Percentiles rank a stretch among this genome's conserved stretches.
These are phyloP conservation scores for Phaenicophaeus curvirostris DNA, from an alignment of 2,797 vertebrate species.

Conservation along the genomic window DNA sequence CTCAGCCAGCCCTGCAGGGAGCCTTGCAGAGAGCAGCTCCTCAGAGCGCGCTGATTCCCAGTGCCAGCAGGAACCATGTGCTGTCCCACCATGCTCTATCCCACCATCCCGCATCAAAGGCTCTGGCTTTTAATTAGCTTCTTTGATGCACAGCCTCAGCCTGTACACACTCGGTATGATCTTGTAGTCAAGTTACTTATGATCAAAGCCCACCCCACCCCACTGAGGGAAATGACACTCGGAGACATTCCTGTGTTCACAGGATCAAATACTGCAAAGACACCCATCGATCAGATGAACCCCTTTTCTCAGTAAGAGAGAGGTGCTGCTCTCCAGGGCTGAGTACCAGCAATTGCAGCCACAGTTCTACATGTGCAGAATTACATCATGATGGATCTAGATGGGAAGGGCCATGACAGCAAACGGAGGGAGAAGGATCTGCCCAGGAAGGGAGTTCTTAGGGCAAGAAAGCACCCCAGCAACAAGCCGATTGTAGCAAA, in stretches of 20 bases:
- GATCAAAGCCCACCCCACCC: background rate
- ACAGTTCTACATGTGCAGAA: background rate
- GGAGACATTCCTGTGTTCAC: background rate
- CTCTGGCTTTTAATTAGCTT: background rate
- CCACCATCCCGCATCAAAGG: background rate
- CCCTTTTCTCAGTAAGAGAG: background rate
- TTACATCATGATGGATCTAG: background rate
- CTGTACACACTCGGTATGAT: background rate
- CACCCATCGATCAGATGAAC: background rate
- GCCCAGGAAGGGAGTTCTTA: background rate
- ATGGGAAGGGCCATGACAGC: accelerated
- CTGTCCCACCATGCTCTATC: background rate
- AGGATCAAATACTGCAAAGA: background rate
- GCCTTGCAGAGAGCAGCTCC: background rate
- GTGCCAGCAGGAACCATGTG: background rate
- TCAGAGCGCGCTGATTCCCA: background rate
- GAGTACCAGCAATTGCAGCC: background rate
- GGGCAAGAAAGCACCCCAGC: background rate
- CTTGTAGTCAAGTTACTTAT: background rate
- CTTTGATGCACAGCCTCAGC: background rate
- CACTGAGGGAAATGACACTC: background rate
- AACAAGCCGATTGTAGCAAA: background rate
- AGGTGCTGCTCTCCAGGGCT: background rate
- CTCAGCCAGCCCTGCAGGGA: background rate
- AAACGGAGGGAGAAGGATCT: background rate